Conservation (phyloP, 2,888 invertebrate species). For the Spisula subtruncata region DNA sequence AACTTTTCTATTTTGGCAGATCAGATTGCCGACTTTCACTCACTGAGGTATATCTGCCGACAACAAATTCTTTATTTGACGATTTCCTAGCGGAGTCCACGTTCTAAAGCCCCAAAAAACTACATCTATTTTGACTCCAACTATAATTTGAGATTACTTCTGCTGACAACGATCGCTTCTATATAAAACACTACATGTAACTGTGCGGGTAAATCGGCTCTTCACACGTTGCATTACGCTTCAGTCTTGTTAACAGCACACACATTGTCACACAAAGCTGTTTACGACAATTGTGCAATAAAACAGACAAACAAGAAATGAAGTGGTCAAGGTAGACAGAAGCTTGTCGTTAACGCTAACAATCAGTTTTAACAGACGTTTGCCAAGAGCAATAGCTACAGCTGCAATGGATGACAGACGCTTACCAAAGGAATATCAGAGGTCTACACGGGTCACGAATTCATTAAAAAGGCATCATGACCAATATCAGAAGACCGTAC, state of each 20-base stretch:
- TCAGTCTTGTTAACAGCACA: constrained; percentile 5
- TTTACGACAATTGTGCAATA: constrained; percentile 17
- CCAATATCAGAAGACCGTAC: not conserved
- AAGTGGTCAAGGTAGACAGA: constrained; percentile 27
- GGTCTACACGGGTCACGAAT: constrained; percentile 11
- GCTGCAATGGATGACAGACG: not conserved
- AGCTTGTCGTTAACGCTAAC: constrained; percentile 8
- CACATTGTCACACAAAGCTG: not conserved
- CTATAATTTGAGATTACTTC: not conserved
- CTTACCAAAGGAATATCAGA: constrained; percentile 17
- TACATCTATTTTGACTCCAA: constrained; percentile 16
- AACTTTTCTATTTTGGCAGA: not conserved
- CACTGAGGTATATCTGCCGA: not conserved
- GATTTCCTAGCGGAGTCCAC: not conserved
- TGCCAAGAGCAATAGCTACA: constrained; percentile 24
- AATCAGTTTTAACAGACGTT: not conserved
- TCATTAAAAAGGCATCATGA: not conserved
- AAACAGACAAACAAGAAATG: constrained; percentile 29
- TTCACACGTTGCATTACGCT: not conserved
- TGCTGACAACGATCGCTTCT: constrained; percentile 8
- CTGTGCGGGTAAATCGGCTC: not conserved
- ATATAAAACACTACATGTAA: not conserved
- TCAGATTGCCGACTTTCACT: constrained; percentile 16
- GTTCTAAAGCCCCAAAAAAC: not conserved
- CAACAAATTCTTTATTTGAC: constrained; percentile 18